phyloP scores from a whole-genome alignment of 2,888 invertebrate genomes.

The Trissolcus brochymenae region DNA sequence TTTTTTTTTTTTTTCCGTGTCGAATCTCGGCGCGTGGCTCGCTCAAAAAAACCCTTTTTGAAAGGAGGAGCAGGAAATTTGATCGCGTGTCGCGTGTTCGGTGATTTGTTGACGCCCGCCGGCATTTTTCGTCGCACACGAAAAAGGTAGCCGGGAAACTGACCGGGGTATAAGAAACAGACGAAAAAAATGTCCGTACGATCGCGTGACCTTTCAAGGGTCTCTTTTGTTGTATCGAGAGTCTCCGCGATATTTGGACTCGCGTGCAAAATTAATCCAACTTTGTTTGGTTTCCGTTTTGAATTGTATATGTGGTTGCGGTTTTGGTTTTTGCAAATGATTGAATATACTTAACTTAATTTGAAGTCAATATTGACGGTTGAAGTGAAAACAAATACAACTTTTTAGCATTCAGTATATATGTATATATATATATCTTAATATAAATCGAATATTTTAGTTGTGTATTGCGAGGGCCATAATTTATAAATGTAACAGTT shows the following conservation, averaged over 20 bases:
- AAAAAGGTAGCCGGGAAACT: conserved; percentile 55
- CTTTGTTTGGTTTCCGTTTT: background rate
- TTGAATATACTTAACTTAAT: too few relatives aligned
- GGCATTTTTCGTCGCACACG: conserved; percentile 57
- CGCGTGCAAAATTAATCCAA: conserved; percentile 35
- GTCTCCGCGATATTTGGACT: conserved; percentile 49
- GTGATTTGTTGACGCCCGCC: conserved; percentile 68
- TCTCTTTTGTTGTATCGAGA: conserved; percentile 1
- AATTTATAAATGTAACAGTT: too few relatives aligned
- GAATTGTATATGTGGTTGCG: conserved; percentile 4
- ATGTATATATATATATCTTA: too few relatives aligned
- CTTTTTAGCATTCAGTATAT: too few relatives aligned
- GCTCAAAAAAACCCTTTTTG: conserved; percentile 31
- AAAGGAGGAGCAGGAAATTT: conserved; percentile 66
- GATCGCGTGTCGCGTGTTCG: conserved; percentile 71
- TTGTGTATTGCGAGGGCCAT: too few relatives aligned
- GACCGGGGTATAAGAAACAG: conserved; percentile 11
- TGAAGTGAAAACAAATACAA: too few relatives aligned
- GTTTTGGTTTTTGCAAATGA: too few relatives aligned
- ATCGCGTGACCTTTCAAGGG: conserved; percentile 67
- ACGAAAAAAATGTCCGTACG: conserved; percentile 22
- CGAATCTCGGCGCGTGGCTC: conserved; percentile 51
- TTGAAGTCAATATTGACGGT: too few relatives aligned
- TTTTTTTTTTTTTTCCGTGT: too few relatives aligned
- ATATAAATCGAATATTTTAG: too few relatives aligned